Evolutionary conservation across 2,888 invertebrate species (phyloP).

Genomic region (Nineta flava): DNA sequence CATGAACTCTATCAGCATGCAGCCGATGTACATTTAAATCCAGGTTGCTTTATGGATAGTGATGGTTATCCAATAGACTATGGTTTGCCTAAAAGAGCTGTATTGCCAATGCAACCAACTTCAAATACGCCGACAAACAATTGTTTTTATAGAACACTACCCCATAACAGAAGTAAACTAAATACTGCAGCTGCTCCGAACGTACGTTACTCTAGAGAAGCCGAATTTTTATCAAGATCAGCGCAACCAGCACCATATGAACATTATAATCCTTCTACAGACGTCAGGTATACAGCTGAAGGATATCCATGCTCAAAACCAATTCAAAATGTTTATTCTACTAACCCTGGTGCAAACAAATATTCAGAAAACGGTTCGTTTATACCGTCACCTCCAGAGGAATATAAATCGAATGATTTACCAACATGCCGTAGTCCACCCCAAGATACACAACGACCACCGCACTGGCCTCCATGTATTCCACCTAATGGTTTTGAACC

Average conservation of each 20-base stretch:
- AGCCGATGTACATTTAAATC: slow-evolving; percentile 58
- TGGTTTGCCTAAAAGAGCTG: slow-evolving; percentile 47
- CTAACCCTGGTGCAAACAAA: slow-evolving; percentile 4
- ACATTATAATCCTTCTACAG: slow-evolving; percentile 31
- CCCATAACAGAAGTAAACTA: slow-evolving; percentile 48
- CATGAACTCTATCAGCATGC: slow-evolving; percentile 43
- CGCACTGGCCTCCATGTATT: slow-evolving; percentile 36
- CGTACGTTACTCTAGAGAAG: slow-evolving; percentile 43
- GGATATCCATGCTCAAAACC: slow-evolving; percentile 43
- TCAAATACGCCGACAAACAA: slow-evolving; percentile 15
- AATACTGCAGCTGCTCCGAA: slow-evolving; percentile 35
- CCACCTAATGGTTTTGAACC: slow-evolving; percentile 20
- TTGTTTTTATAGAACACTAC: slow-evolving; percentile 59
- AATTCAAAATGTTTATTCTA: slow-evolving; percentile 9
- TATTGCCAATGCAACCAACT: slow-evolving; percentile 20
- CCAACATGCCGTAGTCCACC: slow-evolving; percentile 24
- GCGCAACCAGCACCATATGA: slow-evolving; percentile 32
- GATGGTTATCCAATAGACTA: slow-evolving; percentile 70
- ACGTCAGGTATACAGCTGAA: slow-evolving; percentile 61
- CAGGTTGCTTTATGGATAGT: slow-evolving; percentile 57
- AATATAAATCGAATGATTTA: slow-evolving; percentile 45
- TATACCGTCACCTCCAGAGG: slow-evolving; percentile 53
- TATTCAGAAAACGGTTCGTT: slow-evolving; percentile 21
- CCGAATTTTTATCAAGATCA: slow-evolving; percentile 42
- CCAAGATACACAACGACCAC: slow-evolving; percentile 17